A percentile compares a stretch with the other conserved stretches of the same genome.
phyloP scores from a whole-genome alignment of 2,113 vertebrate genomes.

The Pitta sordida region DNA sequence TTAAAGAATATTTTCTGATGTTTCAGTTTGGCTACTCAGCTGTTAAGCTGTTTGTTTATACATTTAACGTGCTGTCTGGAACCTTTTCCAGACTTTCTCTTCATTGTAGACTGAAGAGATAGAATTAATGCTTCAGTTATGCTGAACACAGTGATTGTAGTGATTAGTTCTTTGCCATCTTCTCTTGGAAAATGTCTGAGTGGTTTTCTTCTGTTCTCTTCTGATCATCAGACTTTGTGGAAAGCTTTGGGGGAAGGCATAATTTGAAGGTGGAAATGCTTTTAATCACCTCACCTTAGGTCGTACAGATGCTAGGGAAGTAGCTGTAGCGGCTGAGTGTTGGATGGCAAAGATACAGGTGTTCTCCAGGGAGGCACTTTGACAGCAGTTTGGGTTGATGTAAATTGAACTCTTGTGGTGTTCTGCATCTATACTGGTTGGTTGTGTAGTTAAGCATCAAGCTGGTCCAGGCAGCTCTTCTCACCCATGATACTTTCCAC shows the following conservation, averaged over 20 bases:
- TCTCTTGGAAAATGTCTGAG: not conserved
- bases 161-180: not conserved
- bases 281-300: not conserved
- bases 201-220: not conserved
- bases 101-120: not conserved
- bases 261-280: not conserved
- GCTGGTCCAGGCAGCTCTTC: not conserved
- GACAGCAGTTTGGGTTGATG: not conserved
- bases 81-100: not conserved
- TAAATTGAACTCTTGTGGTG: not conserved
- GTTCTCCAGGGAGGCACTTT: not conserved
- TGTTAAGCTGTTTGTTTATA: not conserved
- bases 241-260: not conserved
- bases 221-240: not conserved
- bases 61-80: not conserved
- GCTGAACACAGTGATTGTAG: not conserved
- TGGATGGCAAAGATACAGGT: not conserved
- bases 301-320: not conserved
- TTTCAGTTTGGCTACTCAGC: not conserved
- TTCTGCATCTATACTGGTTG: fast-evolving
- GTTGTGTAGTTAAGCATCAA: not conserved
- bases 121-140: not conserved
- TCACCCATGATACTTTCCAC: not conserved
- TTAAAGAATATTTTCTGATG: not conserved
- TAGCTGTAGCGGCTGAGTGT: not conserved